phyloP scores from a whole-genome alignment of 2,113 vertebrate species.

The Columba livia region DNA sequence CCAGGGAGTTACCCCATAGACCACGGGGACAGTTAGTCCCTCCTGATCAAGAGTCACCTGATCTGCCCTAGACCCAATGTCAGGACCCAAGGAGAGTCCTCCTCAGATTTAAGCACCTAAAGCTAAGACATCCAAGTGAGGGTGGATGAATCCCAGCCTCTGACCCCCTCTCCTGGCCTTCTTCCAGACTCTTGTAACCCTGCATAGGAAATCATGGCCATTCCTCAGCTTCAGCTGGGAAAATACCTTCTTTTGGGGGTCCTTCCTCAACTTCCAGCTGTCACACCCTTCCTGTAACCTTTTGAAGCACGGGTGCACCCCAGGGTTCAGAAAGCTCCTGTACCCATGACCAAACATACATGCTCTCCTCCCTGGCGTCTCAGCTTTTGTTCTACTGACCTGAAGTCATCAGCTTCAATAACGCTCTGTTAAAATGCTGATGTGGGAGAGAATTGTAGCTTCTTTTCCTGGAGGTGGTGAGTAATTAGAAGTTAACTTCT shows the following conservation, averaged over 20 bases:
- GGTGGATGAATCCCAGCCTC: background rate
- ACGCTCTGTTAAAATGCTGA: background rate
- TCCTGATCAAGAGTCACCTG: background rate
- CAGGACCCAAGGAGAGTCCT: background rate
- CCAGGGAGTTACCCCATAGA: accelerated
- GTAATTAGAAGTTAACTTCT: background rate
- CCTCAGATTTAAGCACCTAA: background rate
- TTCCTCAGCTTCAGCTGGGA: background rate
- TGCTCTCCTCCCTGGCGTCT: background rate
- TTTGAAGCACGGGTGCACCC: background rate
- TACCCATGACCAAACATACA: background rate
- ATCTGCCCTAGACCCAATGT: background rate
- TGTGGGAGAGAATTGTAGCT: background rate
- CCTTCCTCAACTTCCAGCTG: background rate
- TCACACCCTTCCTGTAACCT: background rate
- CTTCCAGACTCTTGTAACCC: background rate
- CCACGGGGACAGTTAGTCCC: background rate
- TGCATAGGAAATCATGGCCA: background rate
- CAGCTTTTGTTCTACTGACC: background rate
- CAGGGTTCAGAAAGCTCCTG: background rate
- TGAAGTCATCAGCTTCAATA: background rate
- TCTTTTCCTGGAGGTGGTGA: background rate
- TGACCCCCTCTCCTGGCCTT: background rate
- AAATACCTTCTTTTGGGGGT: background rate
- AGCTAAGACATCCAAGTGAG: background rate